Percentiles rank a stretch among this genome's conserved stretches.
phyloP scores from a whole-genome alignment of 2,113 vertebrate genomes.

The Lepus americanus region DNA sequence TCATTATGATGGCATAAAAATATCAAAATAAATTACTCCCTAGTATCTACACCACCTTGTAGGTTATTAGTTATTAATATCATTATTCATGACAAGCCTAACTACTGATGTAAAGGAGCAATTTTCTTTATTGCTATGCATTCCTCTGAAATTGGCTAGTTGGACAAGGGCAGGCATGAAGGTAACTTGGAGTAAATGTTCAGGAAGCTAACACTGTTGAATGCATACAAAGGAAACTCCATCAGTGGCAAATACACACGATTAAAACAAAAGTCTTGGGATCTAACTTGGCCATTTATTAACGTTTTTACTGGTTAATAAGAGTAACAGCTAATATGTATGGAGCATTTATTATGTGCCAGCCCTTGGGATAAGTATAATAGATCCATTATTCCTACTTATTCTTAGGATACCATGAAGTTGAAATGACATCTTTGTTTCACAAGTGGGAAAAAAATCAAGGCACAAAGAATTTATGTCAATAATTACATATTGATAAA shows the following conservation, averaged over 20 bases:
- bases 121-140: constrained; percentile 72
- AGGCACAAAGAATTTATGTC: not conserved
- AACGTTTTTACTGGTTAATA: not conserved
- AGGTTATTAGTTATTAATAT: constrained; percentile 81
- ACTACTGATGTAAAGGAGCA: constrained; percentile 69
- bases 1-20: constrained; percentile 87
- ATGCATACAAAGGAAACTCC: not conserved
- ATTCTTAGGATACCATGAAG: not conserved
- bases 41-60: constrained; percentile 75
- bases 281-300: not conserved
- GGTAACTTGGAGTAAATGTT: constrained; percentile 11
- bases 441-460: not conserved
- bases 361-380: not conserved
- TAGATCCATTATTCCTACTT: not conserved
- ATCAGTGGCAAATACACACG: not conserved
- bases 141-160: constrained; percentile 52
- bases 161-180: constrained; percentile 61
- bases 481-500: not conserved
- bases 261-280: not conserved
- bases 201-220: not conserved
- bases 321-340: not conserved
- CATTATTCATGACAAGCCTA: constrained; percentile 80
- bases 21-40: constrained; percentile 84
- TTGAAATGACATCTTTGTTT: constrained; percentile 9
- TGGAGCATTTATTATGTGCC: not conserved